Evolutionary conservation across 2,888 invertebrate genomes (phyloP), one percentile per base, ranked within the genome.

Genomic region (Brachyptera putata): DNA sequence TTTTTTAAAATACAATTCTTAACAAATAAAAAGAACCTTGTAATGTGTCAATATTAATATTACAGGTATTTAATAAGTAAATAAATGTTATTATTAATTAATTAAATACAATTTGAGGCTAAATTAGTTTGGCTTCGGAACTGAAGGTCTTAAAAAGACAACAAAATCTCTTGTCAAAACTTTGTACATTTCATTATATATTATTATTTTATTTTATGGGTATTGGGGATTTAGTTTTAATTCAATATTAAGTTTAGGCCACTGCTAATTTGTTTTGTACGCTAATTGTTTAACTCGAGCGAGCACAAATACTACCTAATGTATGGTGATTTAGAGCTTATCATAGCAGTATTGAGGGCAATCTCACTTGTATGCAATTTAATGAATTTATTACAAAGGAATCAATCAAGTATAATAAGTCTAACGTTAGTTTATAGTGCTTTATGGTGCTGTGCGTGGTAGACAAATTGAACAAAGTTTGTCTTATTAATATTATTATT

Each of bases 371-470:
- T 53, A 16, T 46, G 46, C n/a, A 24, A 22, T 3, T 13, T 3
- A 18, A 11, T 11, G 5, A 21, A 43, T 43, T 16, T 11, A 43
- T 18, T 39, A 18, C 21, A 14, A 18, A 16, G 18, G 16, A 43
- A 11, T 43, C 11, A 16, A 4, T 11, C 21, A 18, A 18, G 9
- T n/a, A 3, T 43, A 43, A 43, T 4, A 46, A n/a, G n/a, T n/a
- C n/a, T n/a, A n/a, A n/a, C n/a, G n/a, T n/a, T n/a, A n/a, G n/a
- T n/a, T n/a, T 57, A 56, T 56, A 62, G 60, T 64, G 62, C 60
- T 56, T 55, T 58, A 43, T 62, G 62, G 64, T 64, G 64, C 64
- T 64, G 64, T 64, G 57, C 50, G 36, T 36, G 36, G 43, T 48
- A 36, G 41, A 56, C 60, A 41, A 30, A 46, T 60, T 36, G n/a